These are phyloP conservation scores for Phyllotis vaccarum DNA, from an alignment of 2,797 vertebrate genomes.

Conservation along the genomic window DNA sequence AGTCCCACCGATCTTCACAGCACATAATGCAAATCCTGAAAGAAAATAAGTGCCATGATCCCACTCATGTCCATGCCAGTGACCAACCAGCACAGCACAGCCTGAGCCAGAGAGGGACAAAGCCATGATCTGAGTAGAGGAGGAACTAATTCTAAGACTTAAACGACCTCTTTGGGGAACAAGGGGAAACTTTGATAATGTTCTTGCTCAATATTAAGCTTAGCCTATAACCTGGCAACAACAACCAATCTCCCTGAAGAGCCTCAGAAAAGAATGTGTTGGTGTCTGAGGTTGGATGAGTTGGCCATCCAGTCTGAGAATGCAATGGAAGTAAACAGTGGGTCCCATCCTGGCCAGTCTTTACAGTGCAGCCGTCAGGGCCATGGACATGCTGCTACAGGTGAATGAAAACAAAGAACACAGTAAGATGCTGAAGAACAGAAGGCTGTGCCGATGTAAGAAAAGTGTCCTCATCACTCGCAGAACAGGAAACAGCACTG, in stretches of 20 bases:
- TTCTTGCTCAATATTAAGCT: background rate
- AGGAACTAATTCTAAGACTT: background rate
- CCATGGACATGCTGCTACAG: background rate
- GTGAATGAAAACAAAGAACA: background rate
- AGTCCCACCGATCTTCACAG: background rate
- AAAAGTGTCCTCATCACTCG: background rate
- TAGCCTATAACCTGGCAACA: background rate
- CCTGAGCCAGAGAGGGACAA: background rate
- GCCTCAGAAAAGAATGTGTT: background rate
- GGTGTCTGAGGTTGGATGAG: background rate
- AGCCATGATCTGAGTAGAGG: background rate
- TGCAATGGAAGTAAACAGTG: background rate
- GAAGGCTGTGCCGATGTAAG: accelerated
- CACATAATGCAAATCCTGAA: conserved; percentile 7
- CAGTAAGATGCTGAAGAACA: background rate
- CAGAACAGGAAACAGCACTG: background rate
- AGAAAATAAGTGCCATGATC: background rate
- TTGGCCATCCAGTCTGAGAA: background rate
- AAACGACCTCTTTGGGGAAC: background rate
- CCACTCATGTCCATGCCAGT: background rate
- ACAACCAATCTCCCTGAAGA: background rate
- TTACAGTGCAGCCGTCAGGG: background rate
- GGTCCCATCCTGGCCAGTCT: background rate
- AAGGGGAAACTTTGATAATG: background rate
- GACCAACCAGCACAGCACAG: background rate